These are phyloP conservation scores for Tapera naevia DNA, from an alignment of 2,797 vertebrate species.

Conservation along the genomic window DNA sequence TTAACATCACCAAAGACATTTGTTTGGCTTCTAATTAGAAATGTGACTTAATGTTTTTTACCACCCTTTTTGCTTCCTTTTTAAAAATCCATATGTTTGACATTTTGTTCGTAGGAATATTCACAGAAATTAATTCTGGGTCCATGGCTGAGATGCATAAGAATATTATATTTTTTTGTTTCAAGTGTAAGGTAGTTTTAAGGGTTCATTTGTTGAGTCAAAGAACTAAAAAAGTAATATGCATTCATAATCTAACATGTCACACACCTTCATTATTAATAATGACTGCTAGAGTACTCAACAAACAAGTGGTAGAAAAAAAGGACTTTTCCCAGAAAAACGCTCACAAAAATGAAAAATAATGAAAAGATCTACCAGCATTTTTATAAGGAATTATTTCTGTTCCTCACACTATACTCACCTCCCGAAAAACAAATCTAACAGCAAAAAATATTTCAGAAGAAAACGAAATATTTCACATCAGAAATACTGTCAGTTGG, in stretches of 20 bases:
- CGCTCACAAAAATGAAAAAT: background rate
- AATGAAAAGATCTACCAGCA: background rate
- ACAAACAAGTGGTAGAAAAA: background rate
- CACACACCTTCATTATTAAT: background rate
- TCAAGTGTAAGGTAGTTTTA: background rate
- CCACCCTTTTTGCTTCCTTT: background rate
- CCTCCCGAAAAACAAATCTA: background rate
- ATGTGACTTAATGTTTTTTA: slow-evolving; percentile 8
- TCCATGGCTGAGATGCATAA: background rate
- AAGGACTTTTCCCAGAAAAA: background rate
- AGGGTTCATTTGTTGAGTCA: background rate
- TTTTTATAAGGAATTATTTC: background rate
- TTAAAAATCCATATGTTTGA: slow-evolving; percentile 33
- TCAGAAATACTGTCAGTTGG: background rate
- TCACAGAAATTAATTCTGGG: slow-evolving; percentile 9
- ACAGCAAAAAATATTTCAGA: background rate
- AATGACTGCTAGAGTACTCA: background rate
- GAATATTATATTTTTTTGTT: background rate
- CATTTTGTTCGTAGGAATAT: slow-evolving; percentile 3
- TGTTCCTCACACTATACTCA: background rate
- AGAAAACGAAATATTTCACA: background rate
- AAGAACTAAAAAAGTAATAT: background rate
- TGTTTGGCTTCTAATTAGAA: slow-evolving; percentile 23
- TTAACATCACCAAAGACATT: background rate
- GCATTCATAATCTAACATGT: background rate